Evolutionary conservation across 1,140 invertebrate genomes (phyloP).

Genomic region (Tyrophagus putrescentiae): DNA sequence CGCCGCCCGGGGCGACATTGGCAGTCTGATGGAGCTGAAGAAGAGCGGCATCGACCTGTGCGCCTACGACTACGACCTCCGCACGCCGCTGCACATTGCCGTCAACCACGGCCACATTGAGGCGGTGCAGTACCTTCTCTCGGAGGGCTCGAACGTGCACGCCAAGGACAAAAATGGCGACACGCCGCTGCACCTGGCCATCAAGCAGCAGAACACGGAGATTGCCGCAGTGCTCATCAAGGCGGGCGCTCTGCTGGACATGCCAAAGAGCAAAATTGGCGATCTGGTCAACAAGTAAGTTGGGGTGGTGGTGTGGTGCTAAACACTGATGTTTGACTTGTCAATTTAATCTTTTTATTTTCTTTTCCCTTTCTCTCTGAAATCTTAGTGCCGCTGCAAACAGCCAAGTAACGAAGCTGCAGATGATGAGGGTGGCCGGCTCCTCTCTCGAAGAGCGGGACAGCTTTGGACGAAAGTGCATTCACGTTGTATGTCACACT

Average conservation of each 20-base stretch:
- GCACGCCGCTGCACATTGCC: constrained; percentile 67
- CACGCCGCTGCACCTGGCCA: constrained; percentile 32
- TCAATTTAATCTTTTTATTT: background rate
- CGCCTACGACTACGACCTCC: constrained; percentile 54
- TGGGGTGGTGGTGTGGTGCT: background rate
- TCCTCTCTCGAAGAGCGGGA: constrained; percentile 42
- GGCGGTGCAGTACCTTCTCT: constrained; percentile 55
- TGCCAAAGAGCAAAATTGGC: constrained; percentile 44
- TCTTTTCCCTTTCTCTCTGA: constrained; percentile 19
- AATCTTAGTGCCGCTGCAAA: constrained; percentile 40
- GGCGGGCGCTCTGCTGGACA: constrained; percentile 46
- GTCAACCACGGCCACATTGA: constrained; percentile 50
- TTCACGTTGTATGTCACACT: constrained; percentile 32
- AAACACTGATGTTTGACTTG: constrained; percentile 15
- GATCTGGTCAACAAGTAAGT: constrained; percentile 38
- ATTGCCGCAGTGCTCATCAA: constrained; percentile 35
- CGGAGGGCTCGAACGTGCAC: constrained; percentile 70
- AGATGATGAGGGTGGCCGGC: constrained; percentile 46
- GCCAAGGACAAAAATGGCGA: constrained; percentile 44
- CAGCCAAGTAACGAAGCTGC: constrained; percentile 38
- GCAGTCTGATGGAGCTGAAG: constrained; percentile 30
- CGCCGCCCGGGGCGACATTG: constrained; percentile 46
- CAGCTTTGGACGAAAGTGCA: constrained; percentile 28
- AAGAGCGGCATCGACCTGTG: constrained; percentile 52
- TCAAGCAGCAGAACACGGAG: constrained; percentile 29